Evolutionary conservation across 2,888 invertebrate species (phyloP), one percentile per base, ranked within the genome.

Genomic region (Standfussiana lucernea): DNA sequence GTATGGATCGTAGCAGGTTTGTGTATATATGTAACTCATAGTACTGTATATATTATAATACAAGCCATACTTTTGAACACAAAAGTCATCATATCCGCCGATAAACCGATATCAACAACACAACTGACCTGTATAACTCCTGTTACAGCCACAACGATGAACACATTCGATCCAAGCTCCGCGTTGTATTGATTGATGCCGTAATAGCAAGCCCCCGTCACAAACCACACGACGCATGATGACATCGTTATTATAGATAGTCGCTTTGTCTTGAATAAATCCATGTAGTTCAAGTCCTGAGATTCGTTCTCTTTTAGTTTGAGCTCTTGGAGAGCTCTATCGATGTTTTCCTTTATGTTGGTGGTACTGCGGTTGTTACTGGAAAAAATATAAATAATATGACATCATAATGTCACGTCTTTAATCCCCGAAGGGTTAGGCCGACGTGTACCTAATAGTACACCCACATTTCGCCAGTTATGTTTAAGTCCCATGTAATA

Each of bases 121-220:
- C 7, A 78, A 86, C 89, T 90, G 47, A 94, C 94, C 92, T 94
- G 93, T 65, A 93, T 86, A 24, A 92, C 71, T 32, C 94, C 94
- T 73, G 91, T 70, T 45, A 93, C 79, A 4, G 89, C 82, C 21
- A 92, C 91, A 13, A 91, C 90, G 1, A 92, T 73, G 53, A 92
- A 93, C 59, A 93, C 86, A 84, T 94, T 91, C 0, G 89, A 77
- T 10, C 92, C 93, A 50, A 94, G 81, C 10, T 91, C 86, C 1
- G 93, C 89, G 37, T 91, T 81, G 75, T 94, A 94, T 75, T 94
- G 93, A 81, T 88, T 92, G 61, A 94, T 88, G 15, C 95, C 94
- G 67, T 82, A 95, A 82, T 89, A 94, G 66, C 90, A 91, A 35
- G 89, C 74, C 4, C 94, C 94, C 7, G 89, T 84, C 1, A 91